Conservation (phyloP, 2,888 invertebrate genomes). For the Vesta saturnalis region DNA sequence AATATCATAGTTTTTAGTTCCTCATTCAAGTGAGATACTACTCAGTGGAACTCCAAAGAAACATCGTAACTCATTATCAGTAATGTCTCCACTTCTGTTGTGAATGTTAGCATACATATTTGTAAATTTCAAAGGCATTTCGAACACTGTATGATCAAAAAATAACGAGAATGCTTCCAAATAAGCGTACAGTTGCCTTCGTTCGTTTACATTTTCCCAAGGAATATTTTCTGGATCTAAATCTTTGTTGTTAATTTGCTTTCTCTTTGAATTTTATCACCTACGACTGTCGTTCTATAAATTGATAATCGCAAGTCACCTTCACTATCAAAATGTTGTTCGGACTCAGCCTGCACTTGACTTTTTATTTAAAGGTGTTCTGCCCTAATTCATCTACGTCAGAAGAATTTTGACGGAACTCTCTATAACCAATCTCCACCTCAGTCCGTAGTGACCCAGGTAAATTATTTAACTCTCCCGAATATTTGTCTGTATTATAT, state of each 20-base stretch:
- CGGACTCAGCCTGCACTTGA: too few species aligned
- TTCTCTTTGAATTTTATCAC: neutral
- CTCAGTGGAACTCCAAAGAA: too few species aligned
- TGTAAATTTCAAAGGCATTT: too few species aligned
- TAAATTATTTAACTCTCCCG: slow-evolving; percentile 36
- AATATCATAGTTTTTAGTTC: slow-evolving; percentile 27
- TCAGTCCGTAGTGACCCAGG: too few species aligned
- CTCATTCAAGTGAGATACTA: slow-evolving; percentile 33
- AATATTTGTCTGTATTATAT: too few species aligned
- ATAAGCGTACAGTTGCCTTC: neutral
- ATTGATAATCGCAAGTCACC: too few species aligned
- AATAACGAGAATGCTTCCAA: too few species aligned
- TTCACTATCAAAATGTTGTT: slow-evolving; percentile 19
- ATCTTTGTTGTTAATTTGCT: neutral
- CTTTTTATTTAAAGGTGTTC: too few species aligned
- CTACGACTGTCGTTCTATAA: slow-evolving; percentile 11
- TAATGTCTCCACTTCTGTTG: slow-evolving; percentile 23
- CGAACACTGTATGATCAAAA: too few species aligned
- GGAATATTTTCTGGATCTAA: too few species aligned
- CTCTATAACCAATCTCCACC: slow-evolving; percentile 1
- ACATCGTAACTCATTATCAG: slow-evolving; percentile 33
- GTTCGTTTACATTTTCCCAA: neutral
- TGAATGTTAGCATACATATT: slow-evolving; percentile 28
- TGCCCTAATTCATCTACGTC: too few species aligned
- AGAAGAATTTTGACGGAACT: neutral